Conservation (phyloP, 2,113 vertebrate species). For the Platycercus adscitus region DNA sequence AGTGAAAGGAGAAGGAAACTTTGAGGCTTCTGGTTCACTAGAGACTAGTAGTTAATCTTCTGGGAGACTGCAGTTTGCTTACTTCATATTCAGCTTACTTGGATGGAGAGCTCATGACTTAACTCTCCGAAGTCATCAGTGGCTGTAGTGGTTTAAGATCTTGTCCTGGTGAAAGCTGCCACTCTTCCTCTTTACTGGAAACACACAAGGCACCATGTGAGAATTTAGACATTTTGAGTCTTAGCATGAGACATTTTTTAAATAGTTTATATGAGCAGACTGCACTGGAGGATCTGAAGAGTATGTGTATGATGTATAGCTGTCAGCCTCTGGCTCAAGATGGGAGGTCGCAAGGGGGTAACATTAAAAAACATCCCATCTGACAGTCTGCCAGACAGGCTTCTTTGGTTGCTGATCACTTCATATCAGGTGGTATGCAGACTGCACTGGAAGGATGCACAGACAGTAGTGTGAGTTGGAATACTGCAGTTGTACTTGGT, state of each 20-base stretch:
- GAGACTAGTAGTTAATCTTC: not conserved
- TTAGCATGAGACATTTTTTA: rapidly evolving
- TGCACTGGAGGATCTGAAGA: not conserved
- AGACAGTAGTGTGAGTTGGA: rapidly evolving
- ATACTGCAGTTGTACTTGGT: not conserved
- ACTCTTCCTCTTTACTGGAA: not conserved
- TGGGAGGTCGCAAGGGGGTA: not conserved
- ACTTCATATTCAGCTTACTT: rapidly evolving
- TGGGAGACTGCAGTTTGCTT: not conserved
- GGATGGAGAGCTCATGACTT: rapidly evolving
- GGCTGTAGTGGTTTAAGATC: not conserved
- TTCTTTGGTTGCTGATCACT: not conserved
- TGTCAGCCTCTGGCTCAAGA: not conserved
- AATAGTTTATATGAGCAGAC: rapidly evolving
- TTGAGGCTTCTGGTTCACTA: not conserved
- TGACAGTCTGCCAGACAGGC: not conserved
- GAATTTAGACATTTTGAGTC: not conserved
- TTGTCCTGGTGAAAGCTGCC: not conserved
- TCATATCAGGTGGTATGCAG: rapidly evolving
- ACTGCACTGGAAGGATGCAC: rapidly evolving
- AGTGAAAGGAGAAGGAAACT: not conserved
- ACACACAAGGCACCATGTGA: not conserved
- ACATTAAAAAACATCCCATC: not conserved
- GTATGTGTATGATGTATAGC: not conserved
- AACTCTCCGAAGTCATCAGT: not conserved